Conservation (phyloP, 1,140 invertebrate species). For the Hormaphis cornu region DNA sequence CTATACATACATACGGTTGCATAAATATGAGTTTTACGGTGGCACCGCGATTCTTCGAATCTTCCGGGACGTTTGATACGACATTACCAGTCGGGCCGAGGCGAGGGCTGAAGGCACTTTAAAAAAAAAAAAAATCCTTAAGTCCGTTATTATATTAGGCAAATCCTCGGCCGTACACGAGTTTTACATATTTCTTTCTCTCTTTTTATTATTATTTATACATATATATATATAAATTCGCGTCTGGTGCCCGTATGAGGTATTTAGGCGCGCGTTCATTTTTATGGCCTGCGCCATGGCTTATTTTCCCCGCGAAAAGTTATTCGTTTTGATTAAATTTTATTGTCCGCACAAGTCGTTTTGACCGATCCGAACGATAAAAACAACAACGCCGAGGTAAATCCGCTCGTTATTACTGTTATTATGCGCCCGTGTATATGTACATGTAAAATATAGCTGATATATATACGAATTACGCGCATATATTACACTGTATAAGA, state of each 20-base stretch:
- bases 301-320: slow-evolving; percentile 14
- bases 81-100: neutral
- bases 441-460: no score
- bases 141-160: slow-evolving; percentile 27
- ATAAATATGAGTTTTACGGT: slow-evolving; percentile 20
- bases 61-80: slow-evolving; percentile 27
- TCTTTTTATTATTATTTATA: slow-evolving; percentile 19
- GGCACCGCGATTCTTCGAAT: neutral
- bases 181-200: neutral
- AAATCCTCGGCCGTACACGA: slow-evolving; percentile 22
- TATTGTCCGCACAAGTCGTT: slow-evolving; percentile 18
- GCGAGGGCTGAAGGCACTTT: neutral
- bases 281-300: neutral
- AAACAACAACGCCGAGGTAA: neutral
- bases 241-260: neutral
- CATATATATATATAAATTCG: no score
- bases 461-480: no score
- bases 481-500: no score
- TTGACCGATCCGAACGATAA: slow-evolving; percentile 23
- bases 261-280: slow-evolving; percentile 16
- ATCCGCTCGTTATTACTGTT: slow-evolving; percentile 21
- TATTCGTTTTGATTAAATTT: slow-evolving; percentile 33
- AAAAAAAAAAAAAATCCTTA: slow-evolving; percentile 14
- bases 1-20: neutral
- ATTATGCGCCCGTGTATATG: no score